These are phyloP conservation scores for Serinus canaria DNA, from an alignment of 2,113 vertebrate genomes.

Conservation along the genomic window DNA sequence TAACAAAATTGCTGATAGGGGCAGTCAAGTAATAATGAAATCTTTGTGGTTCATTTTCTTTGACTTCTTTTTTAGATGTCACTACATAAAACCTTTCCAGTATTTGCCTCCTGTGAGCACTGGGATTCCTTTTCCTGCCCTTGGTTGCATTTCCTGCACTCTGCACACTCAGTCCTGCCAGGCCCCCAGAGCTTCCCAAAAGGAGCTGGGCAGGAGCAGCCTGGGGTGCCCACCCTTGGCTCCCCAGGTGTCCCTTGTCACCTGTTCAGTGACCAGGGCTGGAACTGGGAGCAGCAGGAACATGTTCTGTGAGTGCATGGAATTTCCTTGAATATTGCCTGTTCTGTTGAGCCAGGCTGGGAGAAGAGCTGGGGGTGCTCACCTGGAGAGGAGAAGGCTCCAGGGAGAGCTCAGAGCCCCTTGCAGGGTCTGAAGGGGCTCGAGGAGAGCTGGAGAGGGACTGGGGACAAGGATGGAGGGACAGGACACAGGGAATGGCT, in stretches of 20 bases:
- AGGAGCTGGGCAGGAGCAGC: neutral
- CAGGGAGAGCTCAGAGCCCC: neutral
- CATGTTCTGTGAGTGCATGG: fast-evolving
- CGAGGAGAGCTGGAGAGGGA: neutral
- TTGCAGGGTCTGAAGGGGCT: fast-evolving
- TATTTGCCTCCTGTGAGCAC: neutral
- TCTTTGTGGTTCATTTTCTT: neutral
- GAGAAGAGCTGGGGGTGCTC: neutral
- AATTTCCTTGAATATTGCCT: neutral
- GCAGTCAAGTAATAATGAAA: neutral
- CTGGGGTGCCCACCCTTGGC: neutral
- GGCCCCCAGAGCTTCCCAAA: neutral
- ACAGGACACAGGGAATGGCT: neutral
- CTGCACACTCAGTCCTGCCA: neutral
- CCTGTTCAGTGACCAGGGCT: neutral
- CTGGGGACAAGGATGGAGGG: neutral
- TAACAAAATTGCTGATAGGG: neutral
- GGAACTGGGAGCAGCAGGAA: neutral
- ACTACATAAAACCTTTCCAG: neutral
- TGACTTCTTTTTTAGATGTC: neutral
- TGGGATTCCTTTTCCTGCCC: neutral
- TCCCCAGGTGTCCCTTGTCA: neutral
- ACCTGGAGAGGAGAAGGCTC: neutral
- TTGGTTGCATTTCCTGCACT: neutral
- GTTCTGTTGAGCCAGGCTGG: neutral